Conservation (phyloP, 2,113 vertebrate species). For the Catharus fuscescens region DNA sequence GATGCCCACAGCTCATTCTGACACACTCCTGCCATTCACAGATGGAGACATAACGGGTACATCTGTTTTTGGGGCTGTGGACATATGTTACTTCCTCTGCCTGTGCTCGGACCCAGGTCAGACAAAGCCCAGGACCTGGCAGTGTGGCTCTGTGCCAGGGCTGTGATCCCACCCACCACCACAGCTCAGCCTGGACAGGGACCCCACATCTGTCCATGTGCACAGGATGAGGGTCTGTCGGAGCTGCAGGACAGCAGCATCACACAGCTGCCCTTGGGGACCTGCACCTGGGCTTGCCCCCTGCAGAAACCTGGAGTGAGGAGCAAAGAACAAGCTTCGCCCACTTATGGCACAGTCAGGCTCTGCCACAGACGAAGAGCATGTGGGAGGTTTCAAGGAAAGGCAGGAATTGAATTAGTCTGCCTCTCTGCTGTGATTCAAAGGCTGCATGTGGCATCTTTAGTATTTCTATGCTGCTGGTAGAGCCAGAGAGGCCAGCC, state of each 20-base stretch:
- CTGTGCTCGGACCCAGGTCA: not conserved
- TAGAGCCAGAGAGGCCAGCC: not conserved
- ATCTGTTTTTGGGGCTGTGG: not conserved
- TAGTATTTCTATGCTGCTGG: not conserved
- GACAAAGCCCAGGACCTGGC: rapidly evolving
- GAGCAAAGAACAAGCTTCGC: not conserved
- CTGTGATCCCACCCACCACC: not conserved
- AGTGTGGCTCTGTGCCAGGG: not conserved
- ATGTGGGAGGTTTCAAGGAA: not conserved
- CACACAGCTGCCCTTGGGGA: not conserved
- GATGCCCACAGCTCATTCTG: not conserved
- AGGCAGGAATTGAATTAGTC: rapidly evolving
- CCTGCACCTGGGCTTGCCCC: no score
- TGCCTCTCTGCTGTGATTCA: not conserved
- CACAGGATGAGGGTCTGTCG: not conserved
- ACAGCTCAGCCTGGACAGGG: not conserved
- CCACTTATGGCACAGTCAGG: not conserved
- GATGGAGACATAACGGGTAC: not conserved
- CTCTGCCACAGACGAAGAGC: not conserved
- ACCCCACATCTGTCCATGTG: rapidly evolving
- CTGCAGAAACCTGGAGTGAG: not conserved
- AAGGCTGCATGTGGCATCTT: not conserved
- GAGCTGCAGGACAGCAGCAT: not conserved
- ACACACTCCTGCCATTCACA: not conserved
- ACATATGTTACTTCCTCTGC: not conserved